phyloP scores from a whole-genome alignment of 2,797 vertebrate genomes.

The Pipistrellus nathusii region DNA sequence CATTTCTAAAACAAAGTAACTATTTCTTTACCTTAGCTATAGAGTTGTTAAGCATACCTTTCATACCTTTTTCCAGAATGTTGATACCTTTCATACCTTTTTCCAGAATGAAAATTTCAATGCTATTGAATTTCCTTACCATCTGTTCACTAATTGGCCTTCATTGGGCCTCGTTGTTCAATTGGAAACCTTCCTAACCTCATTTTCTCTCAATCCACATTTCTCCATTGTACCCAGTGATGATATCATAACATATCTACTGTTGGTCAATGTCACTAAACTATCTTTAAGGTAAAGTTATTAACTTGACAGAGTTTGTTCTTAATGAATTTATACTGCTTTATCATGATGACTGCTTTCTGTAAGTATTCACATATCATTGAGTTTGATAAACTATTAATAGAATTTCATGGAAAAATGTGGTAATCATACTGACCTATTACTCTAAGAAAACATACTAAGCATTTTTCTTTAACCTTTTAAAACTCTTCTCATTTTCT shows the following conservation, averaged over 20 bases:
- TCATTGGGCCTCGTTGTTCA: neutral
- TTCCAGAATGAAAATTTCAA: neutral
- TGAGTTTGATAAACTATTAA: neutral
- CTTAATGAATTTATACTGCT: neutral
- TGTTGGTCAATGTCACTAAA: neutral
- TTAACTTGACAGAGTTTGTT: neutral
- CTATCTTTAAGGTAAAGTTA: neutral
- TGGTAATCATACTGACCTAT: neutral
- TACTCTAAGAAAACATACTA: slow-evolving; percentile 13
- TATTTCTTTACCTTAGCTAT: neutral
- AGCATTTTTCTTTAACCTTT: neutral
- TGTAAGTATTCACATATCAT: neutral
- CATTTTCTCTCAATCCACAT: neutral
- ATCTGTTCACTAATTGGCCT: neutral
- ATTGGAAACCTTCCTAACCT: neutral
- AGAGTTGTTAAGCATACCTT: neutral
- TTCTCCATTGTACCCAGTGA: neutral
- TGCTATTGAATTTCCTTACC: neutral
- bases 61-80: neutral
- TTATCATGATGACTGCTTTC: neutral
- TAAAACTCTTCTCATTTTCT: neutral
- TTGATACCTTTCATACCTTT: too few species aligned
- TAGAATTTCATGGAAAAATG: neutral
- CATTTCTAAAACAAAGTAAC: neutral
- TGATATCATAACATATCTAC: neutral